phyloP scores from a whole-genome alignment of 2,113 vertebrate species.

The Myrmecophaga tridactyla region DNA sequence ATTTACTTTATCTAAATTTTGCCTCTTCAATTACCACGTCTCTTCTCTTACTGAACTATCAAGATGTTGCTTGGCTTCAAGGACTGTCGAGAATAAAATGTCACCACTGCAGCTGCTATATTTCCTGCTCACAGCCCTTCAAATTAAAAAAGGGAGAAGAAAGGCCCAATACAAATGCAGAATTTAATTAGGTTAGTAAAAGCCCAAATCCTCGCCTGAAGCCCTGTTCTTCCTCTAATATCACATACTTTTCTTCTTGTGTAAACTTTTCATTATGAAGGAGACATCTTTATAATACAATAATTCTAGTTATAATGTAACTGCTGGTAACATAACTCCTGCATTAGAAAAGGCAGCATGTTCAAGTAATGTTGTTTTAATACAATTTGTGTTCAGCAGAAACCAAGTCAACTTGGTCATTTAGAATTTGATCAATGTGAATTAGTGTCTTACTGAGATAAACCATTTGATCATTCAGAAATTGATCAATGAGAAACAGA shows the following conservation, averaged over 20 bases:
- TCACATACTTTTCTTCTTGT: conserved; percentile 84
- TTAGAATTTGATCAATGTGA: conserved; percentile 85
- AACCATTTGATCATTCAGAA: conserved; percentile 85
- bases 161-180: conserved; percentile 79
- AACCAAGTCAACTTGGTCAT: conserved; percentile 82
- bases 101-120: conserved; percentile 77
- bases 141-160: conserved; percentile 77
- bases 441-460: conserved; percentile 84
- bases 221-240: conserved; percentile 86
- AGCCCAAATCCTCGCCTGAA: conserved; percentile 83
- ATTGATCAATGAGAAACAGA: conserved; percentile 82
- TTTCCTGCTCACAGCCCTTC: conserved; percentile 76
- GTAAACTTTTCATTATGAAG: conserved; percentile 91
- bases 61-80: conserved; percentile 75
- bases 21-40: conserved; percentile 47
- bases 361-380: conserved; percentile 92
- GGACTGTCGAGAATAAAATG: conserved; percentile 80
- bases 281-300: conserved; percentile 89
- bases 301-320: conserved; percentile 89
- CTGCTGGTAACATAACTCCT: conserved; percentile 88
- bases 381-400: conserved; percentile 86
- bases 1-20: conserved; percentile 69
- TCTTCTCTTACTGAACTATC: conserved; percentile 78
- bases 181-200: conserved; percentile 90
- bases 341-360: conserved; percentile 86